These are phyloP conservation scores for Siderastrea siderea DNA, from an alignment of 92 coral and sea anemone species.

Conservation along the genomic window DNA sequence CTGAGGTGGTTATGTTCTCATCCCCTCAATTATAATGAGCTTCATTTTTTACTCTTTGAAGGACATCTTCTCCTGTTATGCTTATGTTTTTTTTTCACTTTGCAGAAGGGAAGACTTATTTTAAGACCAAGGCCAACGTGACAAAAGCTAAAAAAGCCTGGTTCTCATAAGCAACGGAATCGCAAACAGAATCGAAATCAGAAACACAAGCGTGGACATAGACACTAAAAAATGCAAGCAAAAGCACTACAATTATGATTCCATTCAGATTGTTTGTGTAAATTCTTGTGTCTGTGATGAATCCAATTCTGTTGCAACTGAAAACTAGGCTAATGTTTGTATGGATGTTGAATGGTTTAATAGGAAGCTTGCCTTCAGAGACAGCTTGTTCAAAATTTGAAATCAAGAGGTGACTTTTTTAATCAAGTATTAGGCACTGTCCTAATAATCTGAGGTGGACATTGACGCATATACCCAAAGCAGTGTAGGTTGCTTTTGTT, in stretches of 20 bases:
- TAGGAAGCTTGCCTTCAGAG: background rate
- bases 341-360: background rate
- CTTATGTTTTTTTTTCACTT: slow-evolving; percentile 19
- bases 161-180: background rate
- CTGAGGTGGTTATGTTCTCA: background rate
- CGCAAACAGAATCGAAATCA: background rate
- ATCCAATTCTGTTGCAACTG: background rate
- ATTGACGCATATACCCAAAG: too few species aligned
- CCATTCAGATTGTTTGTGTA: background rate
- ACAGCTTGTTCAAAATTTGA: too few species aligned
- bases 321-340: background rate
- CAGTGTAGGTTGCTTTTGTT: too few species aligned
- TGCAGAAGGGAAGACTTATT: slow-evolving; percentile 96
- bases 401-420: too few species aligned
- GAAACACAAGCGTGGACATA: slow-evolving; percentile 13
- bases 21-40: background rate
- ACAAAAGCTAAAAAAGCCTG: slow-evolving; percentile 21
- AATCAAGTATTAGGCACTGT: too few species aligned
- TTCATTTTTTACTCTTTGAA: background rate
- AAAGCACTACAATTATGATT: background rate
- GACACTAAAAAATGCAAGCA: background rate
- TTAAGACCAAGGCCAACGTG: slow-evolving; percentile 88
- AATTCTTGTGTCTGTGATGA: background rate
- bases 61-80: too few species aligned
- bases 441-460: too few species aligned